Percentiles rank a stretch among this genome's conserved stretches.
Conservation (phyloP, 2,888 invertebrate species). For the Eristalis pertinax region DNA sequence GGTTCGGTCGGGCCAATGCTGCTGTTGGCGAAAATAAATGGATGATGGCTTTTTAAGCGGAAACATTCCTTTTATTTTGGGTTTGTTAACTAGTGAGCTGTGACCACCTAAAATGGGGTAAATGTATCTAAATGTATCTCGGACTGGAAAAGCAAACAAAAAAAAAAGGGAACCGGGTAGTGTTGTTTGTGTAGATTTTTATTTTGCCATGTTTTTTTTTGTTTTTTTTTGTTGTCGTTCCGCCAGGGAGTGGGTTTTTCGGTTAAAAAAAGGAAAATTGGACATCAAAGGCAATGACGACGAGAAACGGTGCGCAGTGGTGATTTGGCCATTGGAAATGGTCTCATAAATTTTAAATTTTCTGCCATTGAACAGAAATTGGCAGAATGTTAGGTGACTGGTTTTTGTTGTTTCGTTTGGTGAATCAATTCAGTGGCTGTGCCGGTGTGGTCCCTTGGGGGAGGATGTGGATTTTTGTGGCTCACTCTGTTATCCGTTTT, state of each 20-base stretch:
- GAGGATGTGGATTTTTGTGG: slow-evolving; percentile 64
- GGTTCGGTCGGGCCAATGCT: slow-evolving; percentile 4
- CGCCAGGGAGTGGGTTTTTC: slow-evolving; percentile 18
- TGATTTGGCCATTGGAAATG: slow-evolving; percentile 71
- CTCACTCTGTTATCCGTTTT: slow-evolving; percentile 69
- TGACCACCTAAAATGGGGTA: slow-evolving; percentile 73
- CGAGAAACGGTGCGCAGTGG: slow-evolving; percentile 65
- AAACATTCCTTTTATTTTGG: slow-evolving; percentile 72
- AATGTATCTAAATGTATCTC: slow-evolving; percentile 72
- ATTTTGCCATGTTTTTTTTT: too few species aligned
- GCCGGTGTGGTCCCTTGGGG: neutral
- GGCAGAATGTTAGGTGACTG: slow-evolving; percentile 67
- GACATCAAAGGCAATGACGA: slow-evolving; percentile 61
- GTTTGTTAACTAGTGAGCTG: slow-evolving; percentile 73
- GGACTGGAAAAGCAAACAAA: slow-evolving; percentile 54
- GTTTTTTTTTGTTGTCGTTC: slow-evolving; percentile 13
- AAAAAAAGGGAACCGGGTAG: slow-evolving; percentile 35
- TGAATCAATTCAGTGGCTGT: slow-evolving; percentile 14
- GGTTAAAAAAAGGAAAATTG: slow-evolving; percentile 66
- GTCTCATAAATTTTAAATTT: slow-evolving; percentile 73
- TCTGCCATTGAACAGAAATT: slow-evolving; percentile 73
- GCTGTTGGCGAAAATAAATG: slow-evolving; percentile 60
- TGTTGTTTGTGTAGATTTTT: slow-evolving; percentile 40
- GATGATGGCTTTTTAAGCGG: slow-evolving; percentile 73
- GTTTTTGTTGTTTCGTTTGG: slow-evolving; percentile 9